These are phyloP conservation scores for Dipodomys spectabilis DNA, from an alignment of 2,113 vertebrate species.

Conservation along the genomic window DNA sequence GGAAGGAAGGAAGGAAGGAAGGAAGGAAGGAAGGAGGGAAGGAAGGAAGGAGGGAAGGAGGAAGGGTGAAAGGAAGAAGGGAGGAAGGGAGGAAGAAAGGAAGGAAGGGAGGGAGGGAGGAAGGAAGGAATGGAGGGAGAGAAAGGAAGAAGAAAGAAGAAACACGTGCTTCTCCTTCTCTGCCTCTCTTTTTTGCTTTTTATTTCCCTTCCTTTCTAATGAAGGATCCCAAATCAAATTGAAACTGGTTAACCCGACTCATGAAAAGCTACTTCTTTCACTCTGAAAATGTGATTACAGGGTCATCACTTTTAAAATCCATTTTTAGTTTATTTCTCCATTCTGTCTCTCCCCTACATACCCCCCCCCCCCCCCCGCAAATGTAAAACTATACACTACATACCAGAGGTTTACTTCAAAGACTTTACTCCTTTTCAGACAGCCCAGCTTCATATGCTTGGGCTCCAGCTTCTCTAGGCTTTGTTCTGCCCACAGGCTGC, in stretches of 20 bases:
- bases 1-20: too few relatives aligned
- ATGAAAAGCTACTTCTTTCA: background rate
- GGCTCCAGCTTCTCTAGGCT: background rate
- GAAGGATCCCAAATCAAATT: background rate
- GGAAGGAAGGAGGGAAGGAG: too few relatives aligned
- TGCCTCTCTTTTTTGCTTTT: background rate
- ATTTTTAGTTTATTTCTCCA: background rate
- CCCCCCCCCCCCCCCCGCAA: too few relatives aligned
- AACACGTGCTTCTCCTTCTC: background rate
- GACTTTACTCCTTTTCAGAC: background rate
- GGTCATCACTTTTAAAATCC: background rate
- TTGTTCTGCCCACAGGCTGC: background rate
- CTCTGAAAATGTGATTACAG: background rate
- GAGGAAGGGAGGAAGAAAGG: background rate
- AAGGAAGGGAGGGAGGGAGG: too few relatives aligned
- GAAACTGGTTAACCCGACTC: background rate
- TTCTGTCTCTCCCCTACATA: fast-evolving
- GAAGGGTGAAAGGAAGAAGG: background rate
- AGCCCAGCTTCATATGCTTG: background rate
- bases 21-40: too few relatives aligned
- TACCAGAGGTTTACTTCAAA: background rate
- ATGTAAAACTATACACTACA: background rate
- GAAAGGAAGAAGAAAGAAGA: background rate
- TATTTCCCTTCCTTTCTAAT: background rate
- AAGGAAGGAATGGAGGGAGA: background rate